Percentiles rank a stretch among this genome's conserved stretches.
Evolutionary conservation across 2,888 invertebrate species (phyloP).

Genomic region (Plagodis pulveraria): DNA sequence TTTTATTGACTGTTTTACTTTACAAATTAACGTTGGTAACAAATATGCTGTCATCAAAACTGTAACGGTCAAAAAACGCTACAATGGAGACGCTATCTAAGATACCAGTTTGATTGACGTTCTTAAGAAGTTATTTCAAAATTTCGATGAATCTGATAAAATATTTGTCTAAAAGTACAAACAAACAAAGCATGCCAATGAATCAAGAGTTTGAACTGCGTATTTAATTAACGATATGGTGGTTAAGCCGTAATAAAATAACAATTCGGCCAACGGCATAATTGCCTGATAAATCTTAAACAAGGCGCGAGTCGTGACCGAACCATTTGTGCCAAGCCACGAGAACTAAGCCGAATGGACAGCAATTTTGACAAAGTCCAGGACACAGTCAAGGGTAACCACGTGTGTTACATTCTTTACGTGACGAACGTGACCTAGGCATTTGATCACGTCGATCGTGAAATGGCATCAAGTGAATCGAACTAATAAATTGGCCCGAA

Average conservation of each 20-base stretch:
- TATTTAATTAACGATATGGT: slow-evolving; percentile 27
- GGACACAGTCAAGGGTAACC: slow-evolving; percentile 67
- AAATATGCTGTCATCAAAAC: slow-evolving; percentile 26
- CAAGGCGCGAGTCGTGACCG: slow-evolving; percentile 65
- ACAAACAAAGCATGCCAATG: slow-evolving; percentile 11
- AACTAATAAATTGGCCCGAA: slow-evolving; percentile 14
- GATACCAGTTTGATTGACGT: slow-evolving; percentile 9
- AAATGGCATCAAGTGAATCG: slow-evolving; percentile 52
- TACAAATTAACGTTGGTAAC: slow-evolving; percentile 32
- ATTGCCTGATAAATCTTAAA: slow-evolving; percentile 59
- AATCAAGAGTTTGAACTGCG: slow-evolving; percentile 16
- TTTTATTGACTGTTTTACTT: slow-evolving; percentile 36
- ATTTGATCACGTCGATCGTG: slow-evolving; percentile 57
- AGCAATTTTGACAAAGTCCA: slow-evolving; percentile 65
- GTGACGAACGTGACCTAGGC: slow-evolving; percentile 71
- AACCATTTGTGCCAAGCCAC: slow-evolving; percentile 62
- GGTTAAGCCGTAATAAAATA: slow-evolving; percentile 46
- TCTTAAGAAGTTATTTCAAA: slow-evolving; percentile 10
- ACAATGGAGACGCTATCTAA: background rate
- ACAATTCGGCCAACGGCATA: slow-evolving; percentile 53
- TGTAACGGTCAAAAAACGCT: slow-evolving; percentile 24
- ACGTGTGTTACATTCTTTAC: slow-evolving; percentile 49
- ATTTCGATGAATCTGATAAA: slow-evolving; percentile 19
- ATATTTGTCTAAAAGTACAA: slow-evolving; percentile 4
- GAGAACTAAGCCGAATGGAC: slow-evolving; percentile 54